phyloP scores from a whole-genome alignment of 2,888 invertebrate species.

The Tuberolachnus salignus region DNA sequence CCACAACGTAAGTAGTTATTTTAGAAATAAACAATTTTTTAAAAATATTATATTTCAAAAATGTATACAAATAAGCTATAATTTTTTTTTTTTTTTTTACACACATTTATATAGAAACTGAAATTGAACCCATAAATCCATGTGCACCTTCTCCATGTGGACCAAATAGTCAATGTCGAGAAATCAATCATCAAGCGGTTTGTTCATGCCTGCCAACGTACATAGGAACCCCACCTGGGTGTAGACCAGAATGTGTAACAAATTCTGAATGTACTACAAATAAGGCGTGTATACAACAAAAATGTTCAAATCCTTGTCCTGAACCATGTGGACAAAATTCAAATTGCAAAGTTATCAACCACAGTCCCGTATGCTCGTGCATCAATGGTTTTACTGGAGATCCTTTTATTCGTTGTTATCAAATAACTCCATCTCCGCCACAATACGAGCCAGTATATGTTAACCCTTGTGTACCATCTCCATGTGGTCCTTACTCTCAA shows the following conservation, averaged over 20 bases:
- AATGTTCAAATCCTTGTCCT: conserved; percentile 75
- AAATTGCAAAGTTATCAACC: conserved; percentile 77
- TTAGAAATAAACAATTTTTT: not conserved
- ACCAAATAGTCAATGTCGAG: conserved; percentile 70
- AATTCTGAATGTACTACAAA: conserved; percentile 76
- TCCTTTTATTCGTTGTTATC: conserved; percentile 70
- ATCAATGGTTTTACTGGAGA: conserved; percentile 70
- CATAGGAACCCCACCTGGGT: conserved; percentile 72
- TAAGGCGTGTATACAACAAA: conserved; percentile 74
- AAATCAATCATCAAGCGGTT: conserved; percentile 71
- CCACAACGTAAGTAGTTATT: conserved; percentile 64
- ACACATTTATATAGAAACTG: conserved; percentile 57
- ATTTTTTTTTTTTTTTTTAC: not conserved
- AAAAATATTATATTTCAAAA: too few relatives aligned
- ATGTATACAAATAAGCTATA: too few relatives aligned
- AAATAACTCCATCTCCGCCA: conserved; percentile 62
- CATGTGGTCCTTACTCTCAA: conserved; percentile 74
- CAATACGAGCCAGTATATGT: conserved; percentile 62
- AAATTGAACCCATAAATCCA: conserved; percentile 62
- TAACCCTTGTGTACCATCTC: conserved; percentile 75
- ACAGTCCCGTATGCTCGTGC: conserved; percentile 77
- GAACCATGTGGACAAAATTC: conserved; percentile 76
- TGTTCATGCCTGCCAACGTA: conserved; percentile 73
- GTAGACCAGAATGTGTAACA: conserved; percentile 75
- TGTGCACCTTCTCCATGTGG: conserved; percentile 73